phyloP scores from a whole-genome alignment of 2,113 vertebrate species.

The Loxodonta africana region DNA sequence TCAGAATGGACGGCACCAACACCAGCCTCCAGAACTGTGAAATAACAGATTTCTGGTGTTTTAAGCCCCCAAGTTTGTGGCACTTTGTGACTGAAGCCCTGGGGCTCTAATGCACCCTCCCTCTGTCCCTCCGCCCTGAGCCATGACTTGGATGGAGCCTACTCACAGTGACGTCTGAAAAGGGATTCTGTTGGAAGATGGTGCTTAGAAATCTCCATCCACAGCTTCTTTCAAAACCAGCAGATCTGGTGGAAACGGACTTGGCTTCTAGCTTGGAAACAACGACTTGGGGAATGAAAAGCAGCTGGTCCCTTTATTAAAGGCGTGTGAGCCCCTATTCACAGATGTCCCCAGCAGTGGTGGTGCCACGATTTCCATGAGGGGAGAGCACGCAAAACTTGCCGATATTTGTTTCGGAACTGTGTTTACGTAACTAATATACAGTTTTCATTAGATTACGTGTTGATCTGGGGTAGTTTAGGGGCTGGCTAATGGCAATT shows the following conservation, averaged over 20 bases:
- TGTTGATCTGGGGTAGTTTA: background rate
- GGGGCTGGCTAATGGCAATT: background rate
- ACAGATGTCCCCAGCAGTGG: rapidly evolving
- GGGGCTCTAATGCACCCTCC: background rate
- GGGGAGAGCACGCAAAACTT: no score
- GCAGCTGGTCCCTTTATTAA: background rate
- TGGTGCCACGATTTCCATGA: background rate
- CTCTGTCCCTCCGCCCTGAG: background rate
- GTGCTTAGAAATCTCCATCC: rapidly evolving
- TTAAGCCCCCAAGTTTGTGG: background rate
- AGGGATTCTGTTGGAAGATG: rapidly evolving
- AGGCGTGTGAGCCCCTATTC: rapidly evolving
- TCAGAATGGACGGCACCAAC: no score
- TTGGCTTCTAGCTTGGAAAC: no score
- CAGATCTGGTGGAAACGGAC: background rate
- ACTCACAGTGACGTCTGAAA: rapidly evolving
- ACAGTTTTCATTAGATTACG: no score
- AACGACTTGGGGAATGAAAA: rapidly evolving
- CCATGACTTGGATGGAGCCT: background rate
- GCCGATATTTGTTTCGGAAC: rapidly evolving
- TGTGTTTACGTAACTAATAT: rapidly evolving
- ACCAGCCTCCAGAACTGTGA: no score
- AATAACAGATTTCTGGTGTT: background rate
- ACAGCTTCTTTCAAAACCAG: background rate
- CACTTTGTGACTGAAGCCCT: background rate